phyloP scores from a whole-genome alignment of 1,140 invertebrate species.

The Heliothis subflexa region DNA sequence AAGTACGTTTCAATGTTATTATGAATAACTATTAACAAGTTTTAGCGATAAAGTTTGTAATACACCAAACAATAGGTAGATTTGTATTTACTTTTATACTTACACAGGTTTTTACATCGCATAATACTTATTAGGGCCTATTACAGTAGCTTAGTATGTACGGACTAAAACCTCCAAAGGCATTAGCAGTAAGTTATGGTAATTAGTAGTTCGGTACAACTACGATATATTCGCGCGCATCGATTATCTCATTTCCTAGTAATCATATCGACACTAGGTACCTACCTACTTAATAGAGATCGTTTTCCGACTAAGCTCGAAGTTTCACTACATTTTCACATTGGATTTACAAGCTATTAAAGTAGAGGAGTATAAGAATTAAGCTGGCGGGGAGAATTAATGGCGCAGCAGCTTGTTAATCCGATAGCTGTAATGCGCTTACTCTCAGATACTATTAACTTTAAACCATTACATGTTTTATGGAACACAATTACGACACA shows the following conservation, averaged over 20 bases:
- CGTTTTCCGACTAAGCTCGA: background rate
- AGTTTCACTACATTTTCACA: constrained; percentile 21
- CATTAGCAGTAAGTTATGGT: background rate
- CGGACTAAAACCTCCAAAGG: background rate
- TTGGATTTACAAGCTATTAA: constrained; percentile 37
- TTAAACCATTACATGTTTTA: constrained; percentile 35
- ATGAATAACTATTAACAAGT: background rate
- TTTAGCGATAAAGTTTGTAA: background rate
- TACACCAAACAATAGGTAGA: background rate
- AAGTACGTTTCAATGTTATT: background rate
- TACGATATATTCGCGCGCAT: background rate
- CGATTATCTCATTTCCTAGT: background rate
- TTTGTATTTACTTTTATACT: too few species aligned
- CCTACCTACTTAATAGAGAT: constrained; percentile 2
- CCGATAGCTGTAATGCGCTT: constrained; percentile 32
- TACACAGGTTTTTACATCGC: too few species aligned
- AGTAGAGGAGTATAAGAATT: constrained; percentile 17
- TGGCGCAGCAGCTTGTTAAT: constrained; percentile 29
- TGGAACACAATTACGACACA: constrained; percentile 16
- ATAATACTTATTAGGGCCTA: background rate
- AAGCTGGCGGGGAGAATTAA: constrained; percentile 23
- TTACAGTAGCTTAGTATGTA: too few species aligned
- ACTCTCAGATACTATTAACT: constrained; percentile 35
- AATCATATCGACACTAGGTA: constrained; percentile 5
- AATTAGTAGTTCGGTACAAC: background rate